These are phyloP conservation scores for Dicrurus megarhynchus DNA, from an alignment of 2,113 vertebrate genomes.

Conservation along the genomic window DNA sequence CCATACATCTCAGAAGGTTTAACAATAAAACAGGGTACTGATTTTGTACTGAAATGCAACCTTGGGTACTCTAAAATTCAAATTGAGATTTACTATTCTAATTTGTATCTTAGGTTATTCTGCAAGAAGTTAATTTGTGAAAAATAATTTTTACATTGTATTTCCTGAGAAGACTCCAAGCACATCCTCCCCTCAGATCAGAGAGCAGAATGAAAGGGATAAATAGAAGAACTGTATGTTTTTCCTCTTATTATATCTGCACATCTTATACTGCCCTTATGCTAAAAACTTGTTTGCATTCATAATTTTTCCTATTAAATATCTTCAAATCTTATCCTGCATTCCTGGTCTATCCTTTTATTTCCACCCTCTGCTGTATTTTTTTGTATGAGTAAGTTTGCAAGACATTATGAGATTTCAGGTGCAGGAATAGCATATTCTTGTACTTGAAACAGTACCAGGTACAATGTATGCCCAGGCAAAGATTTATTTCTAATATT, in stretches of 20 bases:
- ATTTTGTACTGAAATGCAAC: neutral
- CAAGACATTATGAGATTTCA: neutral
- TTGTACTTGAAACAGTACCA: neutral
- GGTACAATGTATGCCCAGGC: neutral
- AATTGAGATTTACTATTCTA: neutral
- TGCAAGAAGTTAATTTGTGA: neutral
- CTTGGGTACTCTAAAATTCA: neutral
- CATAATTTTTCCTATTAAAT: neutral
- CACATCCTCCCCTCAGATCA: neutral
- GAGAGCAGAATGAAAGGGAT: neutral
- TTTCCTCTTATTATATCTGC: neutral
- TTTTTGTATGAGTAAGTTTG: neutral
- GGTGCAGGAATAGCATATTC: neutral
- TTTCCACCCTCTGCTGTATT: neutral
- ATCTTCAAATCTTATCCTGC: neutral
- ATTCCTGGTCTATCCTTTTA: neutral
- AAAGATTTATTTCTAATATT: neutral
- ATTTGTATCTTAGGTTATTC: neutral
- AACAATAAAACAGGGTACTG: neutral
- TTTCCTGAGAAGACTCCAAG: neutral
- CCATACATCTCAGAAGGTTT: neutral
- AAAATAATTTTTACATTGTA: neutral
- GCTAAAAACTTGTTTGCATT: neutral
- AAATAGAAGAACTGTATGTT: neutral
- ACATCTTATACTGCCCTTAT: neutral